These are phyloP conservation scores for Argentina silus DNA, from an alignment of 2,797 vertebrate species.

Conservation along the genomic window DNA sequence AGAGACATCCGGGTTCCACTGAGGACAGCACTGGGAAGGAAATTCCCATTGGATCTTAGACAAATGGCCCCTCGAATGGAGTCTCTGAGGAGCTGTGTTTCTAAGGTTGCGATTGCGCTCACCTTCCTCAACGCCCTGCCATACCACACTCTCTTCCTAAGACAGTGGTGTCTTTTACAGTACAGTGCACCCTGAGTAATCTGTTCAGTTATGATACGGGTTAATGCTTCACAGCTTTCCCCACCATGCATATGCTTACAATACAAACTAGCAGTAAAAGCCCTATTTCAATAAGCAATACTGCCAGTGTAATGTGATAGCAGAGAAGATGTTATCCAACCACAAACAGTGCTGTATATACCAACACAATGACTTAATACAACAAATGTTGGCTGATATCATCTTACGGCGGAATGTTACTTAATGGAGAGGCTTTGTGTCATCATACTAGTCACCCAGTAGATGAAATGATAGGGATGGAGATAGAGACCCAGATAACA, in stretches of 20 bases:
- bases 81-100: conserved; percentile 29
- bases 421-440: background rate
- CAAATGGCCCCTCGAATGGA: background rate
- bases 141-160: background rate
- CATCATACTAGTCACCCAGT: background rate
- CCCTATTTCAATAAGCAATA: background rate
- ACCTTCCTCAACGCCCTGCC: background rate
- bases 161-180: background rate
- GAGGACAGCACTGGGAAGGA: conserved; percentile 32
- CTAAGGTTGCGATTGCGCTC: conserved; percentile 11
- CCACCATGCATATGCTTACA: background rate
- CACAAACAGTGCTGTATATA: background rate
- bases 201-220: background rate
- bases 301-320: background rate
- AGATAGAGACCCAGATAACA: background rate
- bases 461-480: background rate
- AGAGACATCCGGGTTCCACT: conserved; percentile 38
- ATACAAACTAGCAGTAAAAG: background rate
- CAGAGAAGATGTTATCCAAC: background rate
- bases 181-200: background rate
- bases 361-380: background rate
- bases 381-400: background rate
- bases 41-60: conserved; percentile 45
- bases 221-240: no score
- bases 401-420: no score